Evolutionary conservation across 2,888 invertebrate species (phyloP).

Genomic region (Hemithea aestivaria): DNA sequence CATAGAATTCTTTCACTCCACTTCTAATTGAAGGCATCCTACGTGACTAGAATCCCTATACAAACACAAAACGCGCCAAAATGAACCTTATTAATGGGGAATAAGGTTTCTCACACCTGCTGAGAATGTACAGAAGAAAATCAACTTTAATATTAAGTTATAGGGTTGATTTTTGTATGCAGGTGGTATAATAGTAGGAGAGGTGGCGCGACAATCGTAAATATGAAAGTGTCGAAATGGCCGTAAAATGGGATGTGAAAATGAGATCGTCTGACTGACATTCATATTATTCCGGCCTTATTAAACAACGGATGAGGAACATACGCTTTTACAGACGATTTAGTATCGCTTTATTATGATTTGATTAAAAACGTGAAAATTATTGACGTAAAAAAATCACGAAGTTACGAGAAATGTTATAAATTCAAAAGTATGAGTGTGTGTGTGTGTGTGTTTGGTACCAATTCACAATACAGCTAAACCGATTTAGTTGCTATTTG

Average conservation of each 20-base stretch:
- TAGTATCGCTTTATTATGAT: neutral
- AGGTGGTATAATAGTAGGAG: constrained; percentile 6
- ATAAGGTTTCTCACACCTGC: constrained; percentile 5
- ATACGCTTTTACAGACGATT: neutral
- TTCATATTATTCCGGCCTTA: constrained; percentile 19
- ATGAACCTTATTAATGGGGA: constrained; percentile 9
- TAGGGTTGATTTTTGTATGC: constrained; percentile 8
- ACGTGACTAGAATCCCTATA: constrained; percentile 23
- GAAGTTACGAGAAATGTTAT: too few species aligned
- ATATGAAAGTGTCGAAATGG: constrained; percentile 28
- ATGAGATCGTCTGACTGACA: constrained; percentile 15
- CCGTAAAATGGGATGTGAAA: constrained; percentile 22
- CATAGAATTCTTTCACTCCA: constrained; percentile 17
- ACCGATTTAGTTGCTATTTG: too few species aligned
- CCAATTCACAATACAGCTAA: too few species aligned
- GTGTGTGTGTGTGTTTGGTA: too few species aligned
- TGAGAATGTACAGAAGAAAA: neutral
- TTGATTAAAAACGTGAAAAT: neutral
- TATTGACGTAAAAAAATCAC: too few species aligned
- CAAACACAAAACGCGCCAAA: constrained; percentile 8
- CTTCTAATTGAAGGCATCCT: constrained; percentile 20
- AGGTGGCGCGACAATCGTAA: constrained; percentile 21
- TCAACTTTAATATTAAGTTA: neutral
- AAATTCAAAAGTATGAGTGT: too few species aligned
- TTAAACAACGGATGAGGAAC: constrained; percentile 5